Base-by-base conservation (phyloP, 2,113 vertebrate species). In the Nettapus auritus region DNA sequence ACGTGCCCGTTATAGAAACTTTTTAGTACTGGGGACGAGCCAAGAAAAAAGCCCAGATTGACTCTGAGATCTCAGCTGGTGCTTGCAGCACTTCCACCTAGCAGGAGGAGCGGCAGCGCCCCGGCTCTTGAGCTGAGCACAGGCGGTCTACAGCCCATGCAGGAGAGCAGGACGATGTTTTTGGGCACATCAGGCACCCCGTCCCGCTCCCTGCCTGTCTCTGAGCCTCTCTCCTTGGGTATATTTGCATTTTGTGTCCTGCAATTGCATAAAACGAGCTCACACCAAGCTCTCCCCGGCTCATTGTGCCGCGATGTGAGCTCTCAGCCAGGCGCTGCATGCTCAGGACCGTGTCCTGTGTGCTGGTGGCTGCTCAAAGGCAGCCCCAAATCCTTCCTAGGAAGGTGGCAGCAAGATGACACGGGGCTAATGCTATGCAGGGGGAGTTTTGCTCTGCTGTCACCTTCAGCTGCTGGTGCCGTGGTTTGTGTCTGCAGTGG, bases 11-110 rank as follows among this genome's bases (percentile, higher is more conserved):
- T 96, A 83, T 96, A 97, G 94, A 96, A 96, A 91, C 59, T 96
- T 97, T 95, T 90, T n/a, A 86, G 93, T 91, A 67, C 93, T 94
- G 95, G 89, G 95, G 93, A 70, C 29, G 55, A 91, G 95, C 95
- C 94, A 97, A 95, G 94, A 82, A 76, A 85, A 63, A 25, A 96
- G 52, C 93, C 93, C 95, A 96, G 95, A 94, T 67, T 95, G 96
- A 74, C 71, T 93, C 92, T 29, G 9, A 85, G 91, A 80, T 89
- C 85, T 94, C 93, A 96, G 96, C 95, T 95, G 95, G 93, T 82
- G 93, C 89, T 94, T 34, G 40, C 23, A 9, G 91, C 21, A 6
- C 74, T 93, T 77, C 80, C 88, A 55, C 80, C 63, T 29, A n/a
- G 14, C 25, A 3, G 63, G 63, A 26, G 70, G 44, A 71, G 84